These are phyloP conservation scores for Apus apus DNA, from an alignment of 2,113 vertebrate genomes.

Conservation along the genomic window DNA sequence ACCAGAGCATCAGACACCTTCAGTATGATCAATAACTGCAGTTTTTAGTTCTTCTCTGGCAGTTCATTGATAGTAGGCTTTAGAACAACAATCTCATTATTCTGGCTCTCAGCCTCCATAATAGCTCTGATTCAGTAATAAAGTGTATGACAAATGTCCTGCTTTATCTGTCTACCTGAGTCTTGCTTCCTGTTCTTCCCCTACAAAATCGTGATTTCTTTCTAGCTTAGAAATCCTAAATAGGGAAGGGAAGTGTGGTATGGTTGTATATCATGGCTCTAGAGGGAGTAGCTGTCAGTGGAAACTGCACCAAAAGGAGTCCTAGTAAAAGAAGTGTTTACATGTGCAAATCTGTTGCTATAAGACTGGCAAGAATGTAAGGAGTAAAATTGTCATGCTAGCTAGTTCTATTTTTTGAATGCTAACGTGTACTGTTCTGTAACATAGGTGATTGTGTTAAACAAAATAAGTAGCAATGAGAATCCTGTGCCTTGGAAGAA, in stretches of 20 bases:
- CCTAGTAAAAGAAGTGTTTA: not conserved
- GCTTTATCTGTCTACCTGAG: not conserved
- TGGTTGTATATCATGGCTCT: fast-evolving
- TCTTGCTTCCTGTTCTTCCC: not conserved
- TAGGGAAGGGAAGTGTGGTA: fast-evolving
- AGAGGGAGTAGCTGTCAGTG: not conserved
- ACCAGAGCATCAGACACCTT: not conserved
- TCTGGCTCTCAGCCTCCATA: not conserved
- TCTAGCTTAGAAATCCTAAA: not conserved
- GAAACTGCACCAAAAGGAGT: not conserved
- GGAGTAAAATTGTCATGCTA: not conserved
- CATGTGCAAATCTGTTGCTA: not conserved
- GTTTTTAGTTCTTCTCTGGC: not conserved
- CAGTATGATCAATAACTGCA: not conserved
- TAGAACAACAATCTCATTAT: not conserved
- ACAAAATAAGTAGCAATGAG: not conserved
- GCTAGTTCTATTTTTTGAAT: not conserved
- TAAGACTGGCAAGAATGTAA: not conserved
- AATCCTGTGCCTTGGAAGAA: not conserved
- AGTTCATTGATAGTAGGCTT: not conserved
- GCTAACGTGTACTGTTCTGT: not conserved
- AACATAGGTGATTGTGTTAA: not conserved
- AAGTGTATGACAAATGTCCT: too few relatives aligned
- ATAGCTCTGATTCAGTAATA: not conserved
- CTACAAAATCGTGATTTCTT: not conserved